Evolutionary conservation across 2,113 vertebrate genomes (phyloP).

Genomic region (Pterocles gutturalis): DNA sequence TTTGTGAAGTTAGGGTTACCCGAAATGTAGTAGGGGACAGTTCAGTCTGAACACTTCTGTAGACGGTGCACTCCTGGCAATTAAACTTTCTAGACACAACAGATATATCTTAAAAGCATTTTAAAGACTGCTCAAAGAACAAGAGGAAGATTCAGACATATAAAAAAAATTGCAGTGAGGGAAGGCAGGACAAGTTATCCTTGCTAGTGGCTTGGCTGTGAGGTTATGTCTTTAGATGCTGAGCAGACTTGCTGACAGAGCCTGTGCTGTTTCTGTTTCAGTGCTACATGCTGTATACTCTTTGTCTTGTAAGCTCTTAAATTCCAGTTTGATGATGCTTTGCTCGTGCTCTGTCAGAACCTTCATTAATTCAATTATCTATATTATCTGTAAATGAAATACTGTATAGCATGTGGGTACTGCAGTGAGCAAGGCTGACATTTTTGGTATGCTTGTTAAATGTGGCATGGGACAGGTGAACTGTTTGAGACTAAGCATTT

Average conservation of each 20-base stretch:
- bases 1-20: background rate
- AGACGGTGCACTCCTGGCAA: background rate
- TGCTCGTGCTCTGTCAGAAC: background rate
- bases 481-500: background rate
- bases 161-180: background rate
- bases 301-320: background rate
- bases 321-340: background rate
- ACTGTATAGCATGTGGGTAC: background rate
- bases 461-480: background rate
- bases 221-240: background rate
- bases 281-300: background rate
- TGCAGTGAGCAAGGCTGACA: background rate
- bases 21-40: background rate
- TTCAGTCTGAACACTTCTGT: background rate
- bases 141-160: background rate
- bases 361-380: slow-evolving; percentile 27
- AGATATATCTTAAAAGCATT: background rate
- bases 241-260: background rate
- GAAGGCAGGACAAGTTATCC: background rate
- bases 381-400: background rate
- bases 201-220: background rate
- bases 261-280: background rate
- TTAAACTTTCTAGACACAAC: background rate
- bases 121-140: background rate
- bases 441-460: background rate